A percentile compares a stretch with the other conserved stretches of the same genome.
Conservation (phyloP, 2,797 vertebrate genomes). For the Sciurus carolinensis region DNA sequence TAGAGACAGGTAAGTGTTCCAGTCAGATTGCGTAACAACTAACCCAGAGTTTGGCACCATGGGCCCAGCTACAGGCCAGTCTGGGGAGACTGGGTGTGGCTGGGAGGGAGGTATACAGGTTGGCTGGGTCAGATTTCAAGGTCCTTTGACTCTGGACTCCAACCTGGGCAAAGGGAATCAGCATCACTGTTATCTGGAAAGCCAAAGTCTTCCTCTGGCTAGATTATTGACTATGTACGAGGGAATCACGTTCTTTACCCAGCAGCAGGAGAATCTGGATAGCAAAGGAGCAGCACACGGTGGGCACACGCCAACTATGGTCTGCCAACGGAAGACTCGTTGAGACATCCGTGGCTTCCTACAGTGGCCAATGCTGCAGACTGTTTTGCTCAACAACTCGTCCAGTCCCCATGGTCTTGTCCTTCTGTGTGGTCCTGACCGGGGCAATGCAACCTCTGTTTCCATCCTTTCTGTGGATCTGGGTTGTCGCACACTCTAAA, state of each 20-base stretch:
- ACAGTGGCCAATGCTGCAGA: neutral
- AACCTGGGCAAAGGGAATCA: constrained; percentile 53
- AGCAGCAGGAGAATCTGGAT: neutral
- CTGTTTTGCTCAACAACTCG: neutral
- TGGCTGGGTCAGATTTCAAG: constrained; percentile 12
- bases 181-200: neutral
- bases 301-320: neutral
- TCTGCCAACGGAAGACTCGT: neutral
- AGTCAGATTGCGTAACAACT: neutral
- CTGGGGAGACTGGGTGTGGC: neutral
- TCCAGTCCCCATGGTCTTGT: neutral
- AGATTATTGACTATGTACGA: neutral
- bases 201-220: neutral
- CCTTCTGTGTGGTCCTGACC: neutral
- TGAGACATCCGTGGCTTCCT: neutral
- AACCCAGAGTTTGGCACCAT: neutral
- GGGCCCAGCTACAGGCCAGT: neutral
- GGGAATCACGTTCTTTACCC: neutral
- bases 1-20: neutral
- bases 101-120: neutral
- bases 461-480: too few species aligned
- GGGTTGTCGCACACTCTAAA: neutral
- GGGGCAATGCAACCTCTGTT: neutral
- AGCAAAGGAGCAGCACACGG: neutral
- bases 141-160: constrained; percentile 37